Evolutionary conservation across 2,888 invertebrate genomes (phyloP).

Genomic region (Aleiodes testaceus): DNA sequence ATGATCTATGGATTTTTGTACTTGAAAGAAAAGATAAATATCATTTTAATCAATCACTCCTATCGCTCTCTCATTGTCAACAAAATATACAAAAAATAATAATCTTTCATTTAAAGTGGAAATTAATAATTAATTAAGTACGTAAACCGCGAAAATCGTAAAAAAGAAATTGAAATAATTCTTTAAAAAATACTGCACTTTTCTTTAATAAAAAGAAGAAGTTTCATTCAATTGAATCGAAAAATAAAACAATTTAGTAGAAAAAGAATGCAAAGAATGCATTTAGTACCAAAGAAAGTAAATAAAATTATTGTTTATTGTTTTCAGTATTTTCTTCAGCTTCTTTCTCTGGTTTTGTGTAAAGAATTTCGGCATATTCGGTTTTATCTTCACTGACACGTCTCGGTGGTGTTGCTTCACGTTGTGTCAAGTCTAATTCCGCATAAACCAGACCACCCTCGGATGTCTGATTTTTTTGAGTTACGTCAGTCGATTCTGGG

Average conservation of each 20-base stretch:
- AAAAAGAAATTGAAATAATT: neutral
- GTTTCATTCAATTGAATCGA: too few species aligned
- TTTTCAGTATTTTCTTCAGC: conserved; percentile 53
- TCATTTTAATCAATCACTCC: conserved; percentile 18
- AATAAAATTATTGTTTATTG: conserved; percentile 54
- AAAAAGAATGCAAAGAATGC: too few species aligned
- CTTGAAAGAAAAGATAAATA: neutral
- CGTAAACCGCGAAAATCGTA: neutral
- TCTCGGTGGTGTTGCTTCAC: conserved; percentile 59
- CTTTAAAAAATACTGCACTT: neutral
- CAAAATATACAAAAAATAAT: conserved; percentile 24
- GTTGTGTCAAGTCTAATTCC: conserved; percentile 67
- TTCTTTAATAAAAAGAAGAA: too few species aligned
- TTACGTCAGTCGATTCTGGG: conserved; percentile 45
- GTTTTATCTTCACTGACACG: conserved; percentile 78
- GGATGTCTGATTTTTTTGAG: conserved; percentile 38
- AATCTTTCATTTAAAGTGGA: neutral
- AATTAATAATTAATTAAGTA: conserved; percentile 5
- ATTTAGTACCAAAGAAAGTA: neutral
- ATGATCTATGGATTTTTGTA: conserved; percentile 6
- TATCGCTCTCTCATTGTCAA: conserved; percentile 19
- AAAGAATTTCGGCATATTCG: conserved; percentile 88
- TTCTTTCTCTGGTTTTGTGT: conserved; percentile 76
- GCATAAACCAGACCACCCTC: conserved; percentile 70
- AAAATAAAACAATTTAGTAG: too few species aligned